Evolutionary conservation across 2,797 vertebrate genomes (phyloP), one percentile per base, ranked within the genome.

Genomic region (Ptychobarbus kaznakovi): DNA sequence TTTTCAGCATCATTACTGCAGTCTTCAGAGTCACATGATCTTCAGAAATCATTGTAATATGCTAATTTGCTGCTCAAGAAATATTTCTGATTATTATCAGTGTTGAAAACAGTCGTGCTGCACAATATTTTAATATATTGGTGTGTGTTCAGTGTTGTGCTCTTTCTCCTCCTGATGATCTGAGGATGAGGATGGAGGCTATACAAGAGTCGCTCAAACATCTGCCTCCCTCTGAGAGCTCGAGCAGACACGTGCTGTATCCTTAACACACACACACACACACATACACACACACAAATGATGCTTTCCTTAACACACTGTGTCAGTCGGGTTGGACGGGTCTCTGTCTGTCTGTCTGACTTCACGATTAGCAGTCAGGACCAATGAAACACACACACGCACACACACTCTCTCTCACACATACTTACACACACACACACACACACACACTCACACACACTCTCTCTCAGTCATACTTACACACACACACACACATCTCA

Each of bases 211-310:
- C 82, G 22, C 84, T 90, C 11, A 8, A 22, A 69, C 68, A 82
- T 74, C 87, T 82, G 22, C 61, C 44, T 40, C 63, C 69, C 25
- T 25, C 73, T 63, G 86, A 87, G 2, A 56, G 61, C 13, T 49
- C 22, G 0, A 40, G 25, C 81, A 28, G 78, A 66, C 25, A 25
- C 42, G 20, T 86, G 53, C 22, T 86, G 86, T 83, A 86, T 86
- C 86, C 86, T 86, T 58, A 35, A 88, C 86, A 83, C 92, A 94
- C 69, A 56, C 80, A 82, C 63, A 73, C n/a, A n/a, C 22, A 68
- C 66, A 58, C 1, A 22, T 40, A 51, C 51, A 32, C 65, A 25
- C 56, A 61, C 22, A 32, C 65, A 25, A 0, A n/a, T 10, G 0
- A 25, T 2, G 11, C n/a, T 63, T 63, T 63, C 20, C 56, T 75